Evolutionary conservation across 2,888 invertebrate genomes (phyloP).

Genomic region (Calameuta pallipes): DNA sequence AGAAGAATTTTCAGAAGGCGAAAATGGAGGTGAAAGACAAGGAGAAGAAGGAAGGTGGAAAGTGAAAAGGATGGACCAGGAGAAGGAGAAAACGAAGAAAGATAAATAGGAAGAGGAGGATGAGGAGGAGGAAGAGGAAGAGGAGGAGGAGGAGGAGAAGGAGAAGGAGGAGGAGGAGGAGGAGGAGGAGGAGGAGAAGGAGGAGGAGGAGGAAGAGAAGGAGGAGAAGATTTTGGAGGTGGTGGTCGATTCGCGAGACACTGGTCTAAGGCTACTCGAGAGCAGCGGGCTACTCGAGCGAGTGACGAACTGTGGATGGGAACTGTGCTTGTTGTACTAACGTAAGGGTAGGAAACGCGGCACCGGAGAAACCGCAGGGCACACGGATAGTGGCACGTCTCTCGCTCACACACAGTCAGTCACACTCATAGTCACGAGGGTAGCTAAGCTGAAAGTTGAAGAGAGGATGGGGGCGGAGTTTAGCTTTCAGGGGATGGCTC

Average conservation of each 20-base stretch:
- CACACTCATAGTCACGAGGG: constrained; percentile 8
- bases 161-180: not conserved
- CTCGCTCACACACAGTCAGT: constrained; percentile 15
- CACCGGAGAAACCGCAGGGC: constrained; percentile 59
- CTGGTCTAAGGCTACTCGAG: not conserved
- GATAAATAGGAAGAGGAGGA: no score
- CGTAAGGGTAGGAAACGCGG: constrained; percentile 46
- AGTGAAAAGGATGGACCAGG: no score
- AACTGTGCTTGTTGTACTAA: constrained; percentile 44
- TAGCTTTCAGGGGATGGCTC: constrained; percentile 48
- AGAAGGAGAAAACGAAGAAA: no score
- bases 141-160: no score
- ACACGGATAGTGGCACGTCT: constrained; percentile 35
- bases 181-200: constrained; percentile 31
- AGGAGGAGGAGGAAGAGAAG: constrained; percentile 34
- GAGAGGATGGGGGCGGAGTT: constrained; percentile 45
- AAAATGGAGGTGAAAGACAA: no score
- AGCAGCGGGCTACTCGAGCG: constrained; percentile 15
- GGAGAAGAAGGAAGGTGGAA: no score
- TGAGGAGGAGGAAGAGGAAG: no score
- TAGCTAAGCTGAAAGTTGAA: constrained; percentile 29
- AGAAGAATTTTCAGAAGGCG: no score
- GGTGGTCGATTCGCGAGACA: constrained; percentile 1
- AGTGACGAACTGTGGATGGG: constrained; percentile 51
- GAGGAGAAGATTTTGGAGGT: constrained; percentile 16